Base-by-base conservation (phyloP, 2,113 vertebrate species). In the Colistium nudipinnis region DNA sequence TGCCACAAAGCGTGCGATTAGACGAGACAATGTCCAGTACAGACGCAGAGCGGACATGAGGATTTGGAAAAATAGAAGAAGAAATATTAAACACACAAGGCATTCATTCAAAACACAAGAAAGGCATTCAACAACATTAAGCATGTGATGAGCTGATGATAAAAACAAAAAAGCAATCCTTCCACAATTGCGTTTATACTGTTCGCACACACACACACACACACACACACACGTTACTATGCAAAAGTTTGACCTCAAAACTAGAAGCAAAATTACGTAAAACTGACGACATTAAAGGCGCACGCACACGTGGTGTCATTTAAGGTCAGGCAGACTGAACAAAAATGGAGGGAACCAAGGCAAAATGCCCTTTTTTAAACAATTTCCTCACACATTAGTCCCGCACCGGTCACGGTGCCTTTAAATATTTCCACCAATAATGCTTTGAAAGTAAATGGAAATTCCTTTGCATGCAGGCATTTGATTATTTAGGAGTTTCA, bases 51-150 rank as follows among this genome's bases (percentile, higher is more conserved):
- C 22, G 41, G 53, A 65, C 28, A 56, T 48, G 62, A 45, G 36
- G 57, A 19, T 41, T 22, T 55, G 59, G 19, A 57, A 73, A 56
- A 82, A 78, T 44, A 70, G 59, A 62, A 79, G 76, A 62, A 53
- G 70, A 56, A 68, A 82, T 74, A 80, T 87, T 71, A 73, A 84
- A 85, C 72, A 86, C 78, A 86, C 80, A 78, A 85, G 78, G 80
- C 80, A 78, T 88, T 85, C 84, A 87, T 74, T 86, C 62, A 78
- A 84, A 85, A 80, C 70, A 91, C 83, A 89, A 88, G 66, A 86
- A 76, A 81, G 43, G 78, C 88, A 90, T 87, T 91, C 76, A 90
- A 76, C 61, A 53, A 70, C 65, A 67, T 84, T 48, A 64, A 69
- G 78, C 90, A 90, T 90, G 87, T 91, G 87, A 90, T 64, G 52